phyloP scores from a whole-genome alignment of 2,113 vertebrate species.

The Athene noctua region DNA sequence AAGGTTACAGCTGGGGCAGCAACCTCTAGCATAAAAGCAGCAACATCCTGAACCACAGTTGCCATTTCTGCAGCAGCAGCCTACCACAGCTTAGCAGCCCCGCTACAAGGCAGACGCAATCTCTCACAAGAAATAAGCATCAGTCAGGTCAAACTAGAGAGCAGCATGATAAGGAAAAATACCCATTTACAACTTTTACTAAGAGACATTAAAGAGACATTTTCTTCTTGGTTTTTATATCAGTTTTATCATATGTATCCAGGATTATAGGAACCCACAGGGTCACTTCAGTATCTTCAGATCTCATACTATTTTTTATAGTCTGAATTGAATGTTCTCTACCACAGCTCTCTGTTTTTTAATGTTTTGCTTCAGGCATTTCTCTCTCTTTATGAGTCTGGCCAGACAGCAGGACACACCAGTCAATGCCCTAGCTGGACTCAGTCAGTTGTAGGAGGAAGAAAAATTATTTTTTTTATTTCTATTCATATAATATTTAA shows the following conservation, averaged over 20 bases:
- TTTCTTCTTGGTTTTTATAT: not conserved
- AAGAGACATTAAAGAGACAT: not conserved
- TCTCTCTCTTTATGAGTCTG: not conserved
- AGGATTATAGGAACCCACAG: not conserved
- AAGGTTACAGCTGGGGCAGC: not conserved
- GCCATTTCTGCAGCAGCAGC: not conserved
- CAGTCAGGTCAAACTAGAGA: not conserved
- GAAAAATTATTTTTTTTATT: not conserved
- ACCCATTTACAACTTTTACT: not conserved
- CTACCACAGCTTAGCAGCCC: not conserved
- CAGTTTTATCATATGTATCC: not conserved
- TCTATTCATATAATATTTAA: not conserved
- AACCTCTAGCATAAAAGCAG: not conserved
- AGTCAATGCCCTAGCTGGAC: not conserved
- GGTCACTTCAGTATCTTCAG: conserved; percentile 27
- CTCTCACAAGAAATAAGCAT: not conserved
- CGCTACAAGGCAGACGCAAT: not conserved
- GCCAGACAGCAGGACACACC: not conserved
- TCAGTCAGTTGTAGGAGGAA: not conserved
- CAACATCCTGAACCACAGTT: not conserved
- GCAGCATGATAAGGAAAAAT: not conserved
- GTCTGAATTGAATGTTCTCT: conserved; percentile 7
- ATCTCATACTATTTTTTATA: conserved; percentile 19
- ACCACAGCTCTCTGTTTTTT: not conserved
- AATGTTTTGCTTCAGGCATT: conserved; percentile 39